Base-by-base conservation (phyloP, 2,113 vertebrate species). In the western clawed frog (Xenopus tropicalis) region DNA sequence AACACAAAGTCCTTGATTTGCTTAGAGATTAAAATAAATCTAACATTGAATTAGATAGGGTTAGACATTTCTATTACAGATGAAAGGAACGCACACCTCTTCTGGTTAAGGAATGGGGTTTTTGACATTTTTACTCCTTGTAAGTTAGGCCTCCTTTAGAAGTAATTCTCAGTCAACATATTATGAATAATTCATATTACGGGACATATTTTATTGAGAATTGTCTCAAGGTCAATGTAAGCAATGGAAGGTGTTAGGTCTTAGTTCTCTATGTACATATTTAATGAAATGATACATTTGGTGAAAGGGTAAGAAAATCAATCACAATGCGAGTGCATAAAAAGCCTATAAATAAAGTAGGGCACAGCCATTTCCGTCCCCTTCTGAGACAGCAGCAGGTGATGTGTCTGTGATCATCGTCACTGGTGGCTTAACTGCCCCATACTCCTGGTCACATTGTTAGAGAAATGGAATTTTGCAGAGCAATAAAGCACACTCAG, bases 171-270 rank as follows among this genome's bases (percentile, higher is more conserved):
- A 20, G 25, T 67, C 61, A 67, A 67, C 63, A 64, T 20, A 43
- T 21, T 37, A 73, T 73, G 62, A 67, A 74, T 74, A 51, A 74
- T 74, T 74, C 64, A 74, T 74, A 48, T 66, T 61, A 64, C 62
- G 52, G 25, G 57, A 25, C 70, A 74, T 67, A 59, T 61, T 42
- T 74, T 67, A 67, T 21, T 67, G 29, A 67, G 37, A 48, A 54
- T 66, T 59, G 14, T 74, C 54, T 44, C 37, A 67, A 66, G 72
- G 64, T 67, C 64, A 74, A 24, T 46, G 65, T 48, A 67, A 67
- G 64, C 57, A 64, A 74, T 61, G 67, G 66, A 74, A 67, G 64
- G 63, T 67, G 63, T 48, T 65, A 66, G 64, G 22, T 67, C 43
- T 58, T 74, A 66, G 63, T 48, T 59, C 52, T 48, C 71, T 59